Percentiles rank a stretch among this genome's conserved stretches.
These are phyloP conservation scores for Cyclophora albipunctata DNA, from an alignment of 2,888 invertebrate species.

Conservation along the genomic window DNA sequence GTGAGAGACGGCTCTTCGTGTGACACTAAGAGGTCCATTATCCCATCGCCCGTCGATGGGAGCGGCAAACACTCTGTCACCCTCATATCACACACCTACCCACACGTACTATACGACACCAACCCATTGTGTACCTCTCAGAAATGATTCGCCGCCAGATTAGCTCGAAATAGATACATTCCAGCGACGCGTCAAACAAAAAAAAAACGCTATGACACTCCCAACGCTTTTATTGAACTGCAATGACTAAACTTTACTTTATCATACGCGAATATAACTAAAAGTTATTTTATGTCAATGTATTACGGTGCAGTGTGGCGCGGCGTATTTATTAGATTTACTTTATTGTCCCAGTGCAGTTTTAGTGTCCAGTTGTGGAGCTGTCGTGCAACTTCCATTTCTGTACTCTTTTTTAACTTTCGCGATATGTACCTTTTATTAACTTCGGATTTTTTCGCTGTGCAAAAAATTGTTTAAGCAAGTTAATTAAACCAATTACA, in stretches of 20 bases:
- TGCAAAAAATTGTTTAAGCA: too few species aligned
- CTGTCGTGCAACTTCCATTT: slow-evolving; percentile 4
- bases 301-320: slow-evolving; percentile 13
- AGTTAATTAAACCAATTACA: too few species aligned
- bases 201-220: too few species aligned
- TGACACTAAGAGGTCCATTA: slow-evolving; percentile 49
- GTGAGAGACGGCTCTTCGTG: slow-evolving; percentile 28
- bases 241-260: too few species aligned
- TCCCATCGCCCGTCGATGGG: slow-evolving; percentile 52
- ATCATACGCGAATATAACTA: neutral
- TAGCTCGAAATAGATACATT: too few species aligned
- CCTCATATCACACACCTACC: slow-evolving; percentile 17
- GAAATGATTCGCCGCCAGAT: too few species aligned
- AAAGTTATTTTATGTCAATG: slow-evolving; percentile 16
- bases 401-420: neutral
- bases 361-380: slow-evolving; percentile 10
- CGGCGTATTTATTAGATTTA: slow-evolving; percentile 16
- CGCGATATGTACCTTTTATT: too few species aligned
- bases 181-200: too few species aligned
- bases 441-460: too few species aligned
- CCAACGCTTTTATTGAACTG: too few species aligned
- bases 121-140: neutral
- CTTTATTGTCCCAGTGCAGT: slow-evolving; percentile 12
- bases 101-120: neutral
- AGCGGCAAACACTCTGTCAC: slow-evolving; percentile 58